These are phyloP conservation scores for Halcyon senegalensis DNA, from an alignment of 2,113 vertebrate species.

Conservation along the genomic window DNA sequence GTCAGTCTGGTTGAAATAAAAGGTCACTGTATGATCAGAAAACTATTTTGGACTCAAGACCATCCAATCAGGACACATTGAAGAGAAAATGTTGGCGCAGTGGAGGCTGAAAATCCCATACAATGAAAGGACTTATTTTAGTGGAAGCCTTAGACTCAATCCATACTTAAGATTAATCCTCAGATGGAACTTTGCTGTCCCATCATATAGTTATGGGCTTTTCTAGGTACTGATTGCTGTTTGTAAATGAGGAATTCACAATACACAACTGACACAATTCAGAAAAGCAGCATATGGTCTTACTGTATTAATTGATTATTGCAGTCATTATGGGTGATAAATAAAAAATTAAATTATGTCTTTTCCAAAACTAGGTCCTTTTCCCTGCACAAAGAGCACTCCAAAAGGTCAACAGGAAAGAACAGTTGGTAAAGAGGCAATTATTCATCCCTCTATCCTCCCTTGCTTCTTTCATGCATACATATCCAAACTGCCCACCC, in stretches of 20 bases:
- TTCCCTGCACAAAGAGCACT: not conserved
- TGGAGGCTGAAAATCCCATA: not conserved
- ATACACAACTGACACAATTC: not conserved
- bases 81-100: not conserved
- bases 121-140: not conserved
- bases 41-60: not conserved
- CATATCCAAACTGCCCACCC: not conserved
- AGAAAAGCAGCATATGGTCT: not conserved
- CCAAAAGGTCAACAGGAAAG: not conserved
- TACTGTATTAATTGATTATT: not conserved
- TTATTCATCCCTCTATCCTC: not conserved
- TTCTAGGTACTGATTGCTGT: not conserved
- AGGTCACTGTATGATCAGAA: not conserved
- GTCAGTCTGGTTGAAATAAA: not conserved
- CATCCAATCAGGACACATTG: not conserved
- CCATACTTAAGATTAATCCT: not conserved
- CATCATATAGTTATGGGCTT: not conserved
- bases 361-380: not conserved
- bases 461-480: not conserved
- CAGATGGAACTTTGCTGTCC: not conserved
- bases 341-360: not conserved
- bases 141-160: not conserved
- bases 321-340: not conserved
- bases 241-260: not conserved
- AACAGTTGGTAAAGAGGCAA: not conserved